Evolutionary conservation across 23 tunicate species (phyloP).

Genomic region (Styela clava): DNA sequence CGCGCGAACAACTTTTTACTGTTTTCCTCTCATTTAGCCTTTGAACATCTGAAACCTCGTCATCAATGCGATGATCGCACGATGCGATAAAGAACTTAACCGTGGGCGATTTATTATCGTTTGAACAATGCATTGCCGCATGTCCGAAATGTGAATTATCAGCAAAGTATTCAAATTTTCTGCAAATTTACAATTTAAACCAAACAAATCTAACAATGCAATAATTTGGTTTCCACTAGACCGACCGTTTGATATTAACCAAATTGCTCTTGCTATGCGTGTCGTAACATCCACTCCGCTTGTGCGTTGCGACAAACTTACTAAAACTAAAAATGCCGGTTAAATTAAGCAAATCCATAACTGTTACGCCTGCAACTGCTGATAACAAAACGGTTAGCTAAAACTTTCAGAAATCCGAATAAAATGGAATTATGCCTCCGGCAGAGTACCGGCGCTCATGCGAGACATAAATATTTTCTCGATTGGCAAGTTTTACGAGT

Average conservation of each 20-base stretch:
- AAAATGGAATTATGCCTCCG: background rate
- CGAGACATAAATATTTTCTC: background rate
- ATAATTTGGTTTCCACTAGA: too few relatives aligned
- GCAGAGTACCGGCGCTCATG: background rate
- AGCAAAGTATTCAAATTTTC: too few relatives aligned
- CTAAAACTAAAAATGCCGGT: too few relatives aligned
- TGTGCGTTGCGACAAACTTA: too few relatives aligned
- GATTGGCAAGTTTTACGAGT: background rate
- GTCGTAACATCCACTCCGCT: too few relatives aligned
- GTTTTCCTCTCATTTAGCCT: background rate
- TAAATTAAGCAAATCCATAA: too few relatives aligned
- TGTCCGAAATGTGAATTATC: too few relatives aligned
- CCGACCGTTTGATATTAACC: too few relatives aligned
- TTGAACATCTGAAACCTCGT: background rate
- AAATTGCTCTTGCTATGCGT: too few relatives aligned
- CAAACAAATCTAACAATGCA: too few relatives aligned
- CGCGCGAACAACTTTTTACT: background rate
- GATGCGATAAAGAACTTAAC: background rate
- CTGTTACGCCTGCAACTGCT: background rate
- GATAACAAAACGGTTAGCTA: background rate
- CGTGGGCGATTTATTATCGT: background rate
- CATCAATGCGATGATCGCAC: background rate
- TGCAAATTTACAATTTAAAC: too few relatives aligned
- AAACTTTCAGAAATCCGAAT: background rate
- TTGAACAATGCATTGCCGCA: background rate